phyloP scores from a whole-genome alignment of 1,140 invertebrate genomes.

The Mya arenaria region DNA sequence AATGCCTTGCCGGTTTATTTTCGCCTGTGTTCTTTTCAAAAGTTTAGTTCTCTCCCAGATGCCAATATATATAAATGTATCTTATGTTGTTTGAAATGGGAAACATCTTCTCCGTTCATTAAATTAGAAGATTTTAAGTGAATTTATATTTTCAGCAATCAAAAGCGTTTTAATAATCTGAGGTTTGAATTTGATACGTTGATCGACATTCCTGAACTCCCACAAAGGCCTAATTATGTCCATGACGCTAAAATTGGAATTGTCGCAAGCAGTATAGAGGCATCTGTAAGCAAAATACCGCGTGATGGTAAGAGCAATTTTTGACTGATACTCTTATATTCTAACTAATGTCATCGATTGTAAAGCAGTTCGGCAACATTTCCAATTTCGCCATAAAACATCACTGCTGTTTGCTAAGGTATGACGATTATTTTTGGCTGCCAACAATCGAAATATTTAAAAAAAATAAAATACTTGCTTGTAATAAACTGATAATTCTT shows the following conservation, averaged over 20 bases:
- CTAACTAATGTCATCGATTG: no score
- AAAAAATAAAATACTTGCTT: no score
- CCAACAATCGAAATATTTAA: no score
- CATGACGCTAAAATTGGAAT: conserved; percentile 18
- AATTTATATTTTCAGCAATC: conserved; percentile 10
- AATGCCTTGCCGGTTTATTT: background rate
- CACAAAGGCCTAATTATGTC: conserved; percentile 9
- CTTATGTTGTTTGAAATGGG: background rate
- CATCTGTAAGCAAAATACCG: background rate
- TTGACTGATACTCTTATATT: no score
- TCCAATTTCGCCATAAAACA: no score
- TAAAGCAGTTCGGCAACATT: no score
- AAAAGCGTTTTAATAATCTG: conserved; percentile 18
- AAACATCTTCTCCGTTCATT: background rate
- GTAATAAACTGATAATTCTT: no score
- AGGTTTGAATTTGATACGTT: background rate
- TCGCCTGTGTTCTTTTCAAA: background rate
- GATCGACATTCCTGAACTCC: background rate
- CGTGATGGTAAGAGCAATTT: background rate
- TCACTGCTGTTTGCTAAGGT: no score
- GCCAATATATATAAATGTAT: background rate
- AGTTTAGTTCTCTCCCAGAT: background rate
- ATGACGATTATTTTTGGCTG: no score
- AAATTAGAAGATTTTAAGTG: background rate
- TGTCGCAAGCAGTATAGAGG: background rate